Base-by-base conservation (phyloP, 2,797 vertebrate genomes). In the Spinus olivaceus region DNA sequence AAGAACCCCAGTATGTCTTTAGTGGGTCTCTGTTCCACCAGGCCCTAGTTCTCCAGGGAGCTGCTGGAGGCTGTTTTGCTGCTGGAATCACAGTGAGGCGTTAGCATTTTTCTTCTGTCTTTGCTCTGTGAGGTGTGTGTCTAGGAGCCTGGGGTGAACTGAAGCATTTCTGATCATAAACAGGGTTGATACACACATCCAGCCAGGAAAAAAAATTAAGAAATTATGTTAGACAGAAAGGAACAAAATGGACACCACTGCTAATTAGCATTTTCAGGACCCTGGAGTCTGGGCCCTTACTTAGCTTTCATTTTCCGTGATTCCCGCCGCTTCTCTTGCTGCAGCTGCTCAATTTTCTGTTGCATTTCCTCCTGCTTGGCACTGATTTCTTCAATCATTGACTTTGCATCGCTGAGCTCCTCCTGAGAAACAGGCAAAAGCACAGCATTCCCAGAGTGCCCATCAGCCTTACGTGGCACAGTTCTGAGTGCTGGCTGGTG, bases 301-400 rank as follows among this genome's bases (percentile, higher is more conserved):
- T 98, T 98, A 73, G 98, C 97, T 97, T 98, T 98, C 61, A 98
- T 92, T 95, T 98, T 98, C 72, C 98, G 96, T 77, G 98, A 98
- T 94, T 98, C 98, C 59, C 98, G 97, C 8, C 98, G 92, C 91
- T 97, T 98, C 91, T 99, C 98, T 53, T 98, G 97, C 88, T 99
- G 98, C 90, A 99, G 96, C 74, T 98, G 97, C 57, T 99, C 98
- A 28, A 99, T 98, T 93, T 98, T 98, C 97, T 97, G 98, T 97
- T 99, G 98, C 92, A 98, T 98, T 73, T 99, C 99, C 92, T 98
- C 98, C 95, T 99, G 99, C 94, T 98, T 98, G 97, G 98, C 97
- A 78, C 98, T 98, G 49, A 99, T 98, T 60, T 99, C 98, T 92
- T 98, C 98, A 71, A 99, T 98, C 98, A 99, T 99, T 72, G 98